Percentiles rank a stretch among this genome's conserved stretches.
These are phyloP conservation scores for Drosophila hamatofila DNA, from an alignment of 2,888 invertebrate species.

Conservation along the genomic window DNA sequence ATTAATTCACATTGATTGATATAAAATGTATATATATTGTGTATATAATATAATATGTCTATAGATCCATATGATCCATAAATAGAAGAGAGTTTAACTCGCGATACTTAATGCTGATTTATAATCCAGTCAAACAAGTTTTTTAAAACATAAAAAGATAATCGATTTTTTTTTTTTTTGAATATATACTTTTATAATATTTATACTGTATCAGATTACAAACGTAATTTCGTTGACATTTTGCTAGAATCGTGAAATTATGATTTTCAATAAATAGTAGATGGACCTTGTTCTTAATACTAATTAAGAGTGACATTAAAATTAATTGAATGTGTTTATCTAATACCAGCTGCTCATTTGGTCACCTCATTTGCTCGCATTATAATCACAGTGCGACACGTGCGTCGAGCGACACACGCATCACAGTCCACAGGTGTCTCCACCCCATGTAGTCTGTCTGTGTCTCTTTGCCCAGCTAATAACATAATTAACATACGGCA, in stretches of 20 bases:
- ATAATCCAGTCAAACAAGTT: background rate
- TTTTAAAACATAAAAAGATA: no score
- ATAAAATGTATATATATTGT: background rate
- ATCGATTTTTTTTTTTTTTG: background rate
- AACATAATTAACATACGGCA: constrained; percentile 64
- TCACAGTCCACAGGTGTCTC: constrained; percentile 9
- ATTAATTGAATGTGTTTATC: background rate
- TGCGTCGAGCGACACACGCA: constrained; percentile 22
- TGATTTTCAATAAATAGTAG: background rate
- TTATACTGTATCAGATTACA: background rate
- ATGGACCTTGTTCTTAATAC: background rate
- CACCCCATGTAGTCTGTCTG: background rate
- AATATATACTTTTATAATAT: background rate
- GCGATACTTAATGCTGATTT: constrained; percentile 4
- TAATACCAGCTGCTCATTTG: background rate
- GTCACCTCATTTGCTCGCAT: constrained; percentile 1
- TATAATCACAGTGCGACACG: constrained; percentile 15
- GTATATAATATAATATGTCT: background rate
- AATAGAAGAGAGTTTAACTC: background rate
- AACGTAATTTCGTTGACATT: background rate
- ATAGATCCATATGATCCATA: no score
- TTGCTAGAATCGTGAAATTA: background rate
- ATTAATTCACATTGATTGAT: background rate
- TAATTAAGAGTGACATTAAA: constrained; percentile 24
- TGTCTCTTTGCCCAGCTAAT: constrained; percentile 24